Evolutionary conservation across 2,888 invertebrate genomes (phyloP).

Genomic region (Pegoplata infirma): DNA sequence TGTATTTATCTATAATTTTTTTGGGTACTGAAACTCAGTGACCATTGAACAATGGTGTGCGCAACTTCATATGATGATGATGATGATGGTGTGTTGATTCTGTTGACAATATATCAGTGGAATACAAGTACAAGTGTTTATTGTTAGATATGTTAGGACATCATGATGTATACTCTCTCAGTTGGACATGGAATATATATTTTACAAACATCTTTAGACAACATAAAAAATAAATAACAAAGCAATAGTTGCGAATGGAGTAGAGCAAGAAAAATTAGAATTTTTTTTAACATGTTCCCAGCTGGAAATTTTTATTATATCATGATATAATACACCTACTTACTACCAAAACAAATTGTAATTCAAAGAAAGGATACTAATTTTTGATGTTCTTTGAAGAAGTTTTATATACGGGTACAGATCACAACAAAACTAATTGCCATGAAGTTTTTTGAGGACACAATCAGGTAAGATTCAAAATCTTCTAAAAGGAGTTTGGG

Average conservation of each 20-base stretch:
- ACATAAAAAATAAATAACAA: neutral
- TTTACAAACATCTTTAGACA: neutral
- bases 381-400: too few relatives aligned
- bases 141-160: conserved; percentile 15
- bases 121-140: conserved; percentile 41
- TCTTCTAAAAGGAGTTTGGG: too few relatives aligned
- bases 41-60: conserved; percentile 16
- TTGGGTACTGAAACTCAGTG: conserved; percentile 30
- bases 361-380: too few relatives aligned
- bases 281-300: neutral
- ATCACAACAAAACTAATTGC: too few relatives aligned
- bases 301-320: neutral
- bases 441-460: too few relatives aligned
- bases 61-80: too few relatives aligned
- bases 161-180: conserved; percentile 39
- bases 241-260: too few relatives aligned
- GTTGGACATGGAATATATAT: conserved; percentile 45
- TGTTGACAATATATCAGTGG: conserved; percentile 56
- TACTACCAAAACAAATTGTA: too few relatives aligned
- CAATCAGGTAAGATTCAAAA: too few relatives aligned
- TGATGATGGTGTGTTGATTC: conserved; percentile 51
- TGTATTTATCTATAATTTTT: conserved; percentile 33
- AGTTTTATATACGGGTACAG: too few relatives aligned
- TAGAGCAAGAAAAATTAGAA: neutral
- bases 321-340: too few relatives aligned